A percentile compares a stretch with the other conserved stretches of the same genome.
Evolutionary conservation across 2,113 vertebrate species (phyloP).

Genomic region (Oncorhynchus keta): DNA sequence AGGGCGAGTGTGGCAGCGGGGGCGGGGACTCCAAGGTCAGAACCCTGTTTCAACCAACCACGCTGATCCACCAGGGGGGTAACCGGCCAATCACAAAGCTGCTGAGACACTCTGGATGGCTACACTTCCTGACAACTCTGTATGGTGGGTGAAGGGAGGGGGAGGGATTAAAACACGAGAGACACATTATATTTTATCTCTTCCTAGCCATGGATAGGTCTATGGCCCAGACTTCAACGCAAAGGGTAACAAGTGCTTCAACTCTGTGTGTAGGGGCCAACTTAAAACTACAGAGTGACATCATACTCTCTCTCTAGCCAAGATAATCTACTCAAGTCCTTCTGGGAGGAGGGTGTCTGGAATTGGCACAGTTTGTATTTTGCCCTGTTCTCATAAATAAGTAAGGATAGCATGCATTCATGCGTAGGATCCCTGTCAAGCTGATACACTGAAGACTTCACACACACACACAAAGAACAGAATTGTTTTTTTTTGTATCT

Average conservation of each 20-base stretch:
- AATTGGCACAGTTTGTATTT: constrained; percentile 27
- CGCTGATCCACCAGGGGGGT: constrained; percentile 84
- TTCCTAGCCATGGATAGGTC: neutral
- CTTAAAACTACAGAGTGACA: no score
- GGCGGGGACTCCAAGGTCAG: constrained; percentile 99
- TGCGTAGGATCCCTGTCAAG: neutral
- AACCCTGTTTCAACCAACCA: constrained; percentile 89
- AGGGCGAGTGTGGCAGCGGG: constrained; percentile 99
- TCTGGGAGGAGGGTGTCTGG: constrained; percentile 19
- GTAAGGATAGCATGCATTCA: constrained; percentile 1
- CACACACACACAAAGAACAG: neutral
- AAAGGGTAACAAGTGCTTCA: no score
- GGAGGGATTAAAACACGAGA: neutral
- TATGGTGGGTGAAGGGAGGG: constrained; percentile 13
- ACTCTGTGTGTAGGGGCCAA: no score
- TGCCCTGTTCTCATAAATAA: neutral
- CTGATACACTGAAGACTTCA: no score
- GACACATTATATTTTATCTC: no score
- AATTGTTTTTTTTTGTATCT: neutral
- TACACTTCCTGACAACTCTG: constrained; percentile 39
- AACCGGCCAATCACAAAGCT: constrained; percentile 84
- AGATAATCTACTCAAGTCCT: constrained; percentile 2
- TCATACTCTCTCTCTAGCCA: neutral
- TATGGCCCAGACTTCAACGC: no score
- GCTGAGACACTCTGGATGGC: constrained; percentile 59